Evolutionary conservation across 2,113 vertebrate species (phyloP), one percentile per base, ranked within the genome.

Genomic region (Syrmaticus mikado): DNA sequence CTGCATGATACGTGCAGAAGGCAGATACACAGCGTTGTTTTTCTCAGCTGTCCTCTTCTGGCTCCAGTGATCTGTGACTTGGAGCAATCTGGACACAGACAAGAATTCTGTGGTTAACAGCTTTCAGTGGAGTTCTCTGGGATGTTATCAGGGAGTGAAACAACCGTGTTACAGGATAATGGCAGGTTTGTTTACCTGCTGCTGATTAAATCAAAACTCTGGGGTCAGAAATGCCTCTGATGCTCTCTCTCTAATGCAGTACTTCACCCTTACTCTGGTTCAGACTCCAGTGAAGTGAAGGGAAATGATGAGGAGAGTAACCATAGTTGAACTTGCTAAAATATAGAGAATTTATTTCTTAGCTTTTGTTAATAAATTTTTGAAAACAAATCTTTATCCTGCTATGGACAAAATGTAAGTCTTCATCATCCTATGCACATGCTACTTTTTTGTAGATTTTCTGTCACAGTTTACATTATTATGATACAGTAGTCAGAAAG

Each of bases 51-150:
- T 65, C 8, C 7, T 70, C 18, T 78, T 84, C 34, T 84, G 9
- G 21, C 46, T 78, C 34, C 0, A 0, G 8, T 87, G 34, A 14
- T 38, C 60, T 62, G 12, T 86, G 21, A n/a, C 72, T 78, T 67
- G 0, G 0, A 34, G 25, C 10, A 15, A 25, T 1, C 46, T 81
- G 67, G 46, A 52, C 71, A 28, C 14, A 81, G 70, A 10, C 17
- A 62, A 40, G 38, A 77, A 86, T 82, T 72, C 83, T 72, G 34
- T 41, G 77, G 7, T 78, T 82, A 55, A n/a, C 30, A 84, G 12
- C 38, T 55, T 6, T 82, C n/a, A n/a, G 13, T 64, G 19, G 10
- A 27, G 50, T 82, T 79, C 84, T 61, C 32, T 65, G 4, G 45
- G 61, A 71, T 22, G 71, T 85, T 81, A 50, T 53, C 30, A 64